Evolutionary conservation across 2,888 invertebrate genomes (phyloP).

Genomic region (Atrina japonica): DNA sequence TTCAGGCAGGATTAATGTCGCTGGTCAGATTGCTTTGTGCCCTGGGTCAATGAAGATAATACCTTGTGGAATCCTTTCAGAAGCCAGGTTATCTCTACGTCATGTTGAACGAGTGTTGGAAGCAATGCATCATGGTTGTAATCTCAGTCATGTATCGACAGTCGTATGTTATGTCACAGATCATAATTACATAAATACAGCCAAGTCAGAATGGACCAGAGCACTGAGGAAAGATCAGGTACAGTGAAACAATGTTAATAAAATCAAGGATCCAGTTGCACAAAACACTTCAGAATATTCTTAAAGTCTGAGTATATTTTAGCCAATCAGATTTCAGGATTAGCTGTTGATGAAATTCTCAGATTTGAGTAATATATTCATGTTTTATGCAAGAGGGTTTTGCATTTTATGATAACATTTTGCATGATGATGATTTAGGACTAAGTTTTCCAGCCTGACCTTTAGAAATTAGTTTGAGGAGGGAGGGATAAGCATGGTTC

Average conservation of each 20-base stretch:
- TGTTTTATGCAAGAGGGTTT: too few relatives aligned
- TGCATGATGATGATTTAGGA: too few relatives aligned
- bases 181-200: constrained; percentile 86
- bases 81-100: constrained; percentile 91
- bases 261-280: too few relatives aligned
- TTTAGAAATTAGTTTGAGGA: too few relatives aligned
- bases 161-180: constrained; percentile 93
- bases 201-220: constrained; percentile 89
- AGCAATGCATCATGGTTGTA: constrained; percentile 88
- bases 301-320: neutral
- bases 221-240: constrained; percentile 82
- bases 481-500: too few relatives aligned
- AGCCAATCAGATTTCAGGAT: too few relatives aligned
- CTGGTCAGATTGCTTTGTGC: constrained; percentile 95
- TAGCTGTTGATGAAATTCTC: too few relatives aligned
- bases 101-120: constrained; percentile 91
- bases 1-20: constrained; percentile 91
- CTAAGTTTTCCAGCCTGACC: too few relatives aligned
- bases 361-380: too few relatives aligned
- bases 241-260: neutral
- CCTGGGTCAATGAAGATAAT: constrained; percentile 90
- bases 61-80: constrained; percentile 87
- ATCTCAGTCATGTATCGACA: constrained; percentile 90
- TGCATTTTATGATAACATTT: too few relatives aligned
- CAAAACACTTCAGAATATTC: neutral